Percentiles rank a stretch among this genome's conserved stretches.
These are phyloP conservation scores for Hipposideros armiger DNA, from an alignment of 2,113 vertebrate genomes.

Conservation along the genomic window DNA sequence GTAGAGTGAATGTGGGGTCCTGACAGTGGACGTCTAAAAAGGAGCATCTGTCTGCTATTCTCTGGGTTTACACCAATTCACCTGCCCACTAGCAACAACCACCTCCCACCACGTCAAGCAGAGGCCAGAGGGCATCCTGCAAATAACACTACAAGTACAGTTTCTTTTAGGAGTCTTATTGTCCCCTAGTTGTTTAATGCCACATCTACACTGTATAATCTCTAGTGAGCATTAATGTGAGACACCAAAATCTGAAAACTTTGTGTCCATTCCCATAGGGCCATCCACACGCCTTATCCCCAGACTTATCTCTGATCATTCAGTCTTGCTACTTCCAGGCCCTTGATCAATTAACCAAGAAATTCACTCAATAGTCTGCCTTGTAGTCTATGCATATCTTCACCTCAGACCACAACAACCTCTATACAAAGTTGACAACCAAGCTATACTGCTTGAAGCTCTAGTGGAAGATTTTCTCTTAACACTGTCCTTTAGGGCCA, in stretches of 20 bases:
- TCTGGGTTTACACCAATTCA: background rate
- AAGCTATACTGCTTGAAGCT: background rate
- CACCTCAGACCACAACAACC: background rate
- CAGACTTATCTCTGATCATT: background rate
- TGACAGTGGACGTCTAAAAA: background rate
- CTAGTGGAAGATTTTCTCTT: background rate
- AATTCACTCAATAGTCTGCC: background rate
- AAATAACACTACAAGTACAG: too few relatives aligned
- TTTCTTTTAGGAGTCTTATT: background rate
- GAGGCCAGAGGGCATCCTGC: background rate
- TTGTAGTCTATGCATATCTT: background rate
- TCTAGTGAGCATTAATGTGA: background rate
- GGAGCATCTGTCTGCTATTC: background rate
- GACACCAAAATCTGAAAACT: background rate
- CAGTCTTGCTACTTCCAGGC: background rate
- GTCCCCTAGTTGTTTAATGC: background rate
- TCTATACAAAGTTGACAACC: background rate
- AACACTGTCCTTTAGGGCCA: background rate
- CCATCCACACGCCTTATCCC: background rate
- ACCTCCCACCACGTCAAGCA: background rate
- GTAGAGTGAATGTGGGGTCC: background rate
- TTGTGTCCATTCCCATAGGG: background rate
- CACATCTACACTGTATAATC: background rate
- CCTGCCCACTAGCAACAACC: background rate
- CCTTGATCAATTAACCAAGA: background rate